Evolutionary conservation across 2,888 invertebrate species (phyloP).

Genomic region (Netelia fuscicornis): DNA sequence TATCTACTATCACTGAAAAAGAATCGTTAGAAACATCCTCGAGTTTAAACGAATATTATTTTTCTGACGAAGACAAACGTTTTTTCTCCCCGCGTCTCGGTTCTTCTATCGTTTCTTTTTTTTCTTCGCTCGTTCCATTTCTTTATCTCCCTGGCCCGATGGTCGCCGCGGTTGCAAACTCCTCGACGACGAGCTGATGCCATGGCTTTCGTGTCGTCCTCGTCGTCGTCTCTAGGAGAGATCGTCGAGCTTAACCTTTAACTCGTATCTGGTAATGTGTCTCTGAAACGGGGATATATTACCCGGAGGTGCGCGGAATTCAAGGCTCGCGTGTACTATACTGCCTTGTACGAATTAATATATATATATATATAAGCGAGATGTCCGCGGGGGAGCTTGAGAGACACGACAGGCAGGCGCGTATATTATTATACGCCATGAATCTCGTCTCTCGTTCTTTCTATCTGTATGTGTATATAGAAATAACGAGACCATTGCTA

Average conservation of each 20-base stretch:
- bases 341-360: slow-evolving; percentile 25
- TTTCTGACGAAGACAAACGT: neutral
- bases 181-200: slow-evolving; percentile 43
- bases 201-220: slow-evolving; percentile 10
- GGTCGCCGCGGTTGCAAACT: slow-evolving; percentile 30
- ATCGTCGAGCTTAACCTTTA: slow-evolving; percentile 68
- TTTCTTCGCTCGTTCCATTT: neutral
- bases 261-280: slow-evolving; percentile 68
- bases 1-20: neutral
- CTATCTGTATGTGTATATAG: slow-evolving; percentile 15
- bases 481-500: neutral
- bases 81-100: neutral
- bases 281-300: slow-evolving; percentile 67
- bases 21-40: neutral
- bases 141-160: slow-evolving; percentile 23
- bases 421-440: slow-evolving; percentile 45
- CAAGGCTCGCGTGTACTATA: slow-evolving; percentile 56
- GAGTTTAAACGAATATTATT: slow-evolving; percentile 10
- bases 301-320: slow-evolving; percentile 68
- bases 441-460: slow-evolving; percentile 28
- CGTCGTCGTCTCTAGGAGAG: slow-evolving; percentile 58
- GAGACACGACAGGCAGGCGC: slow-evolving; percentile 53
- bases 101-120: slow-evolving; percentile 12
- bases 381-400: slow-evolving; percentile 20
- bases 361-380: slow-evolving; percentile 35